phyloP scores from a whole-genome alignment of 35 echinoderm and acorn worm genomes.

The Apostichopus parvimensis region DNA sequence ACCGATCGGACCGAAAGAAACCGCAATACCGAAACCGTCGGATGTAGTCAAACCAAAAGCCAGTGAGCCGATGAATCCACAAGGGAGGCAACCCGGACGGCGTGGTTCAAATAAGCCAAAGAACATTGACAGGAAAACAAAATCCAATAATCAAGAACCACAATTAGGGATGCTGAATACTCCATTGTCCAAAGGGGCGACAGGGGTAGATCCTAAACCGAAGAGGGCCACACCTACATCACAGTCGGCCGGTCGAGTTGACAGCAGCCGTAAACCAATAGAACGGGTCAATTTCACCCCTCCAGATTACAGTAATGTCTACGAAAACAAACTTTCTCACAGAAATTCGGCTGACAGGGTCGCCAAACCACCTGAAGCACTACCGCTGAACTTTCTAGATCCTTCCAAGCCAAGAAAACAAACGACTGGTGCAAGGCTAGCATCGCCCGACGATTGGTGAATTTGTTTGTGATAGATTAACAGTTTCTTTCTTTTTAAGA shows the following conservation, averaged over 20 bases:
- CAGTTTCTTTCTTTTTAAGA: background rate
- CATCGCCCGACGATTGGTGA: conserved; percentile 35
- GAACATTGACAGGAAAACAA: conserved; percentile 13
- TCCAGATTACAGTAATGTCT: conserved; percentile 17
- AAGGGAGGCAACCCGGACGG: background rate
- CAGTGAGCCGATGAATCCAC: background rate
- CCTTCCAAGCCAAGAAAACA: conserved; percentile 22
- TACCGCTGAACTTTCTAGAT: conserved; percentile 48
- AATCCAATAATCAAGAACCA: conserved; percentile 18
- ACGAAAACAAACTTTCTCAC: background rate
- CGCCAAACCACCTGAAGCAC: conserved; percentile 18
- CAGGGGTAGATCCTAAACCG: background rate
- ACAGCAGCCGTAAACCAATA: background rate
- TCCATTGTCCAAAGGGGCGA: background rate
- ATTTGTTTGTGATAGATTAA: conserved; percentile 3
- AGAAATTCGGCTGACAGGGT: background rate
- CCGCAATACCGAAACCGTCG: background rate
- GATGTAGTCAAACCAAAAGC: background rate
- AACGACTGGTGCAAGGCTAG: conserved; percentile 36
- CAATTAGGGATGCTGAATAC: background rate
- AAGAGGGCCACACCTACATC: background rate
- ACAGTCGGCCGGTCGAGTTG: background rate
- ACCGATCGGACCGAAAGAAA: conserved; percentile 34
- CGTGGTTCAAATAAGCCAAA: conserved; percentile 34
- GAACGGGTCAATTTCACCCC: conserved; percentile 35